phyloP scores from a whole-genome alignment of 2,888 invertebrate genomes.

The Oeneis ivallda region DNA sequence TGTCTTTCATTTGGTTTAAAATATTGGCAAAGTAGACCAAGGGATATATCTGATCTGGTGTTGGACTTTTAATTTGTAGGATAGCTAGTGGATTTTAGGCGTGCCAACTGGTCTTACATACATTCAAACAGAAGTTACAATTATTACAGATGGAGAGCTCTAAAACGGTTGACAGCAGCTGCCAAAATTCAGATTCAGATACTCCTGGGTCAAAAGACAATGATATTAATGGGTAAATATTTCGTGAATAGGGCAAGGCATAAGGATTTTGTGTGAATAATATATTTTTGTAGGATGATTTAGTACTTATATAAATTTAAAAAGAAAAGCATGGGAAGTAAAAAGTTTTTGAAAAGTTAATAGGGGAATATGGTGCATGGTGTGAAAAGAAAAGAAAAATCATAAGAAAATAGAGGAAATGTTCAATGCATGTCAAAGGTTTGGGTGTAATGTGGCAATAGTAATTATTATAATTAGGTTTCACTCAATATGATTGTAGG shows the following conservation, averaged over 20 bases:
- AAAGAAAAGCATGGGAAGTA: not conserved
- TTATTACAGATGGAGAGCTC: slow-evolving; percentile 76
- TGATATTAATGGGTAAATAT: slow-evolving; percentile 78
- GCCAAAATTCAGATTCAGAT: slow-evolving; percentile 71
- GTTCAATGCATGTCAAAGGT: slow-evolving; percentile 3
- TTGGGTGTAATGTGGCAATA: not conserved
- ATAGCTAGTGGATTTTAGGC: no score
- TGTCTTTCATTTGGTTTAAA: slow-evolving; percentile 34
- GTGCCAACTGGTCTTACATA: slow-evolving; percentile 17
- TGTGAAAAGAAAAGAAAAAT: not conserved
- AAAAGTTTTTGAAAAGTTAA: not conserved
- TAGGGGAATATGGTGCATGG: not conserved
- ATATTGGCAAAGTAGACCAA: not conserved
- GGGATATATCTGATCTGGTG: not conserved
- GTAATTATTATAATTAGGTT: not conserved
- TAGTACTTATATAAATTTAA: not conserved
- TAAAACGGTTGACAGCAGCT: slow-evolving; percentile 67
- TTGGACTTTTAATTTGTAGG: slow-evolving; percentile 11
- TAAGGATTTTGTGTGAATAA: not conserved
- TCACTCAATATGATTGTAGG: not conserved
- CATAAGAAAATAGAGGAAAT: not conserved
- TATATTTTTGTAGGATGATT: not conserved
- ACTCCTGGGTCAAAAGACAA: slow-evolving; percentile 66
- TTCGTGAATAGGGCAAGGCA: slow-evolving; percentile 27
- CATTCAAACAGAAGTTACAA: slow-evolving; percentile 46